Percentiles rank a stretch among this genome's conserved stretches.
Conservation (phyloP, 2,888 invertebrate genomes). For the Ramazzottius varieornatus region DNA sequence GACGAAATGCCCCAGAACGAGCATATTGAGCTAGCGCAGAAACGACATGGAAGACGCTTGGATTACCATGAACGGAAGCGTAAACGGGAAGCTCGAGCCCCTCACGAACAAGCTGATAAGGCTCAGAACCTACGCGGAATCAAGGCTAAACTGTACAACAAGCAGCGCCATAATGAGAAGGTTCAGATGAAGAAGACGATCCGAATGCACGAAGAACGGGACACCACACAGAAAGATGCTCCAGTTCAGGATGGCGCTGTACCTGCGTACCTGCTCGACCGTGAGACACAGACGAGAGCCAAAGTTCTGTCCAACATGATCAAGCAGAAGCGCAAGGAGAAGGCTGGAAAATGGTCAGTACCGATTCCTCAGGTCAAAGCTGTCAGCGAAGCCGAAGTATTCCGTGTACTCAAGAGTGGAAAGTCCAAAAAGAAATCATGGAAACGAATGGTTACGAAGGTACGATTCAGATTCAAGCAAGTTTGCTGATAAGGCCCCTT, state of each 20-base stretch:
- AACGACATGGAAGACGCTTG: conserved; percentile 74
- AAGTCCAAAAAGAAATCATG: conserved; percentile 81
- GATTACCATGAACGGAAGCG: conserved; percentile 91
- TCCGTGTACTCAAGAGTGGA: conserved; percentile 66
- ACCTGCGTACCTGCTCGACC: conserved; percentile 84
- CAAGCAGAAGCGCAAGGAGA: conserved; percentile 96
- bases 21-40: conserved; percentile 89
- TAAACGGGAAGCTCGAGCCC: conserved; percentile 77
- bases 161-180: conserved; percentile 84
- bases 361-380: conserved; percentile 93
- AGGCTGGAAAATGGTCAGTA: conserved; percentile 98
- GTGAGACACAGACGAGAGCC: conserved; percentile 71
- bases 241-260: conserved; percentile 67
- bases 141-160: conserved; percentile 90
- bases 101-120: conserved; percentile 64
- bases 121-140: conserved; percentile 75
- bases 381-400: conserved; percentile 84
- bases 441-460: conserved; percentile 98
- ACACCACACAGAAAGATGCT: conserved; percentile 50
- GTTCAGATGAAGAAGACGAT: conserved; percentile 97
- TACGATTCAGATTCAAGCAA: conserved; percentile 23
- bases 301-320: conserved; percentile 96
- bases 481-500: too few relatives aligned
- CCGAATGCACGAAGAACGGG: conserved; percentile 81
- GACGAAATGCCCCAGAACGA: conserved; percentile 92